Base-by-base conservation (phyloP, 1,140 invertebrate species). In the Trypoxylus dichotomus region DNA sequence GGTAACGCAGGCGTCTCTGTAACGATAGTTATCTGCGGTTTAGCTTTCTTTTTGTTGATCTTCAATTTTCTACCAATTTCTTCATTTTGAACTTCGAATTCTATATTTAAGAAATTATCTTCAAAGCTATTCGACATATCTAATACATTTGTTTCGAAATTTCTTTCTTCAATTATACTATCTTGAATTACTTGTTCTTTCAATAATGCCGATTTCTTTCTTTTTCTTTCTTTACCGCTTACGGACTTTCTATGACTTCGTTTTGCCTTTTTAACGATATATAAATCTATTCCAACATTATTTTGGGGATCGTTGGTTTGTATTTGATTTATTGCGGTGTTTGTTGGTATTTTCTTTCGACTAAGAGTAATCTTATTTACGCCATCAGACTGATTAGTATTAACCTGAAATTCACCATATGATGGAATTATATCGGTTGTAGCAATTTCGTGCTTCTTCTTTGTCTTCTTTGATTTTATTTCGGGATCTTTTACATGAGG, bases 391-490 rank as follows among this genome's bases (percentile, higher is more conserved):
- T 47, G 43, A n/a, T 47, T 47, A 13, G 43, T 47, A 47, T 47
- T 47, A 13, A 47, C 43, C 13, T 47, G 13, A n/a, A 47, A 47
- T 47, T 47, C 43, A 3, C n/a, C 43, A n/a, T 85, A 76, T 1
- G 60, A 24, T 27, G 60, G 60, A 0, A 54, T 54, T n/a, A 68
- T 68, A 3, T 68, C 60, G 7, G 60, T 68, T 3, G 60, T 29
- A 13, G 24, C 1, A 0, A 27, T 13, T 10, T 68, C 60, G 24
- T 68, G 60, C 2, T 68, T 68, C 15, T 68, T 68, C 21, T 68
- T 68, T 24, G 21, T 25, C 7, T 68, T 68, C 60, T 68, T 68
- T 24, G 60, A 68, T 27, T 68, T 68, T 24, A 25, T 13, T 29
- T 68, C 60, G 2, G 21, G 15, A 21, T 58, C 47, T 58, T 58